A percentile compares a stretch with the other conserved stretches of the same genome.
Conservation (phyloP, 2,888 invertebrate species). For the Sthenelais limicola region DNA sequence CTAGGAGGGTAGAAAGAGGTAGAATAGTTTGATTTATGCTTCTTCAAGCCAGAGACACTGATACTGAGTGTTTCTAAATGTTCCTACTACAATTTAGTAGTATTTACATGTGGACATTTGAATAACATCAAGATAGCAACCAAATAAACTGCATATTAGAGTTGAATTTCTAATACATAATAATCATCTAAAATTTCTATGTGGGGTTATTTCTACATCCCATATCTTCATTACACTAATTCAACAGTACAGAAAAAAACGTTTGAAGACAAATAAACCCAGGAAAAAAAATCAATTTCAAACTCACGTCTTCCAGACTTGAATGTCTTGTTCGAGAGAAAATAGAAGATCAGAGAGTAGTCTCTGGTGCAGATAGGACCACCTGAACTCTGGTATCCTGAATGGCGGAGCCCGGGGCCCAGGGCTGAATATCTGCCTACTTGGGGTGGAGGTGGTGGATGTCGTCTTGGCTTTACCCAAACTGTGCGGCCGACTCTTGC, state of each 20-base stretch:
- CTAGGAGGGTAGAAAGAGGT: too few relatives aligned
- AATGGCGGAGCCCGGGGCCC: constrained; percentile 78
- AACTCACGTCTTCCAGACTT: constrained; percentile 83
- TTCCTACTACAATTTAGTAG: too few relatives aligned
- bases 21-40: too few relatives aligned
- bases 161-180: too few relatives aligned
- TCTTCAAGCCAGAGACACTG: too few relatives aligned
- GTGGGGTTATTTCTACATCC: too few relatives aligned
- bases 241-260: too few relatives aligned
- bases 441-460: constrained; percentile 88
- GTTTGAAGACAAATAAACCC: not conserved
- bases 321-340: constrained; percentile 97
- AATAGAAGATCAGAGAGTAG: constrained; percentile 95
- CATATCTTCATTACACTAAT: too few relatives aligned
- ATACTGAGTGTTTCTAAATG: too few relatives aligned
- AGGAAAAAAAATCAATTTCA: not conserved
- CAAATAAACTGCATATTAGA: too few relatives aligned
- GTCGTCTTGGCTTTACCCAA: not conserved
- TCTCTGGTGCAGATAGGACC: constrained; percentile 98
- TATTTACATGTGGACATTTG: too few relatives aligned
- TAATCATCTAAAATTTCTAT: not conserved
- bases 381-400: constrained; percentile 99
- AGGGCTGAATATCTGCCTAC: constrained; percentile 67
- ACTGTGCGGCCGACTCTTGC: constrained; percentile 14
- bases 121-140: too few relatives aligned